These are phyloP conservation scores for Gastrophryne carolinensis DNA, from an alignment of 2,797 vertebrate species.

Conservation along the genomic window DNA sequence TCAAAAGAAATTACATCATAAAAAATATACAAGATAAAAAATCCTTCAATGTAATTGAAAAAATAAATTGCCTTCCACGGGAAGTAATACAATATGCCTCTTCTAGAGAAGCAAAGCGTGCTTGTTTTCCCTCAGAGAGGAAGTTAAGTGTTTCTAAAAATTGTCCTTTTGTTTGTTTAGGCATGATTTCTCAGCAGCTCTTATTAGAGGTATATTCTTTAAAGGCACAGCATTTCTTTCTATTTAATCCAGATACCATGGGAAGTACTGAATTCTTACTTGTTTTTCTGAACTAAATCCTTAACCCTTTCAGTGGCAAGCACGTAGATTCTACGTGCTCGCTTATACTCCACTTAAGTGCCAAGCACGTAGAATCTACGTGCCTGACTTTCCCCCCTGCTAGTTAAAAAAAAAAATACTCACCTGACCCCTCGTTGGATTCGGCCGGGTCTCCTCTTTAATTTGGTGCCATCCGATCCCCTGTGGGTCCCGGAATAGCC, in stretches of 20 bases:
- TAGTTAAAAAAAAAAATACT: too few species aligned
- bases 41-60: constrained; percentile 47
- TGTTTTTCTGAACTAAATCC: not conserved
- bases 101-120: constrained; percentile 32
- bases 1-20: constrained; percentile 27
- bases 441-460: too few species aligned
- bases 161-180: constrained; percentile 47
- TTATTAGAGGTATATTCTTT: constrained; percentile 24
- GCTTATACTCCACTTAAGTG: too few species aligned
- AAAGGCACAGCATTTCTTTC: constrained; percentile 7
- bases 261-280: not conserved
- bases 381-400: too few species aligned
- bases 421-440: too few species aligned
- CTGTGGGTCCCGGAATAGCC: too few species aligned
- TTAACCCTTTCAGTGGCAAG: too few species aligned
- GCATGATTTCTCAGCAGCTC: constrained; percentile 18
- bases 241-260: constrained; percentile 15
- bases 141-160: constrained; percentile 48
- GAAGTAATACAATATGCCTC: constrained; percentile 42
- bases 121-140: constrained; percentile 44
- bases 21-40: constrained; percentile 37
- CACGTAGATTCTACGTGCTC: too few species aligned
- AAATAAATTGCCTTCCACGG: constrained; percentile 42
- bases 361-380: too few species aligned
- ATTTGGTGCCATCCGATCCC: too few species aligned